Evolutionary conservation across 2,113 vertebrate genomes (phyloP), one percentile per base, ranked within the genome.

Genomic region (Sinocyclocheilus rhinocerous): DNA sequence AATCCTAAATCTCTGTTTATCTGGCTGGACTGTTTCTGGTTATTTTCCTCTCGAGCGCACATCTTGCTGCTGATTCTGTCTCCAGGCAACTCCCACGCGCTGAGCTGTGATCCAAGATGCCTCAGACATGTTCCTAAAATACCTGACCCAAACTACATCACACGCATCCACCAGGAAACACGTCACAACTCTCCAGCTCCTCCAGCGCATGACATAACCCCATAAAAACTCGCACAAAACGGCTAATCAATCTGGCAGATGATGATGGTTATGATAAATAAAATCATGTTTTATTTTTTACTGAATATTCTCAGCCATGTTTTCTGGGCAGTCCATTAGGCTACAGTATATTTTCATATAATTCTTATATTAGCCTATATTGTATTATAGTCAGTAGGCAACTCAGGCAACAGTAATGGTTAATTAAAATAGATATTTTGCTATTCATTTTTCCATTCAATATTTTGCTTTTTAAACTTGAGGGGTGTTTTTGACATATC

Each of bases 71-170:
- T 52, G 59, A 77, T 36, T 52, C 76, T 9, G 63, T 67, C 61
- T 78, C n/a, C 36, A 59, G 65, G 50, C 36, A 12, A 61, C 63
- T 83, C 52, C 73, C 39, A 85, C 84, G 5, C 26, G 12, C 50
- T 29, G n/a, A 59, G 2, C 8, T 81, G 15, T 39, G 67, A 52
- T 81, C 77, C 65, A 73, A 63, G 59, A 81, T 10, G 42, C 69
- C 33, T 78, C 63, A 76, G 36, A 78, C 39, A 16, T 11, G 78
- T 50, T 75, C 84, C 55, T 72, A 72, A 85, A 88, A 88, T 88
- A 86, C 72, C 29, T 42, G 39, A 59, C n/a, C 78, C 55, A 52
- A 24, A 42, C 59, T 77, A 77, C 72, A 81, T 85, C 85, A 82
- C 82, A 81, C 78, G 10, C 61, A n/a, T 81, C 24, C 48, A 81